phyloP scores from a whole-genome alignment of 2,888 invertebrate species.

The Myopa tessellatipennis region DNA sequence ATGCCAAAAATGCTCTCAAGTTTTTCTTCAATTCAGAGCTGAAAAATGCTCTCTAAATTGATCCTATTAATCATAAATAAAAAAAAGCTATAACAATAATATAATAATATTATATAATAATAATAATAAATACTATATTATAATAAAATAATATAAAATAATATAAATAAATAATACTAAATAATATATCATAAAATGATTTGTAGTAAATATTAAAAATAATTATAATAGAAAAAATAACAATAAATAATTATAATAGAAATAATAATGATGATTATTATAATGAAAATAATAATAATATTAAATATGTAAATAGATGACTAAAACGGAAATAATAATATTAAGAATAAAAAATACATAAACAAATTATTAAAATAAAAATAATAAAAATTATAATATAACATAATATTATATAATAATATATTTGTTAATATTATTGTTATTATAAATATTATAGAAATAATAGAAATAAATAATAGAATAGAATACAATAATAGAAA shows the following conservation, averaged over 20 bases:
- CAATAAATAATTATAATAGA: not conserved
- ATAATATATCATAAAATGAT: not conserved
- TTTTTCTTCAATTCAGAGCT: too few species aligned
- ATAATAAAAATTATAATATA: too few species aligned
- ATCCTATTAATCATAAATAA: not conserved
- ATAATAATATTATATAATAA: not conserved
- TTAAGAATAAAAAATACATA: not conserved
- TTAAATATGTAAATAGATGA: too few species aligned
- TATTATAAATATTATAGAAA: not conserved
- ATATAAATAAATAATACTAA: not conserved
- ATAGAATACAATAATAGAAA: too few species aligned
- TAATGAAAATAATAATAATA: too few species aligned
- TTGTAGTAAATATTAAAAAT: not conserved
- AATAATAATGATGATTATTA: not conserved
- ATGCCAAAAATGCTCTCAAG: too few species aligned
- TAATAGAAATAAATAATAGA: too few species aligned
- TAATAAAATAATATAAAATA: too few species aligned
- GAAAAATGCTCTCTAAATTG: too few species aligned
- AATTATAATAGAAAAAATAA: conserved; percentile 11
- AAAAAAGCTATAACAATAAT: not conserved
- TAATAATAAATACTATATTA: not conserved
- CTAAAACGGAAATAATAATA: not conserved
- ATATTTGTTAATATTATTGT: not conserved
- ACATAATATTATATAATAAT: too few species aligned
- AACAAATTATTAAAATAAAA: not conserved